A percentile compares a stretch with the other conserved stretches of the same genome.
Conservation (phyloP, 2,113 vertebrate species). For the Physeter macrocephalus region DNA sequence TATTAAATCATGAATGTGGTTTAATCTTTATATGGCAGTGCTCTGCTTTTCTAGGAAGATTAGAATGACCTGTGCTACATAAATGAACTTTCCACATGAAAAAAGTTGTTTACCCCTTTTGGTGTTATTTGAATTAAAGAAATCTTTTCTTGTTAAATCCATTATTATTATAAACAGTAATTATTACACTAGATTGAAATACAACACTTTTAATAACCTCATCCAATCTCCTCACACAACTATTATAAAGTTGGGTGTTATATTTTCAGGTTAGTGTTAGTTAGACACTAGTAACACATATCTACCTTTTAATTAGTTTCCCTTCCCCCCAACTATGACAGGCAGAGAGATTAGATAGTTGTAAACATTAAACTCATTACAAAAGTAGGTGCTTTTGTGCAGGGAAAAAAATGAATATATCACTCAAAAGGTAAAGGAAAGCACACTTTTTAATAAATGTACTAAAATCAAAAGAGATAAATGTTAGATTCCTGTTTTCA, state of each 20-base stretch:
- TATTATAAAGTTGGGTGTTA: not conserved
- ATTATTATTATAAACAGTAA: not conserved
- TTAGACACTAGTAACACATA: not conserved
- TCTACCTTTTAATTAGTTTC: not conserved
- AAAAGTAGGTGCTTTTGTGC: not conserved
- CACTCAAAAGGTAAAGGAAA: not conserved
- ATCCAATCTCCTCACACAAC: not conserved
- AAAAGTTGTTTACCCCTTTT: not conserved
- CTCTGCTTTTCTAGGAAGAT: not conserved
- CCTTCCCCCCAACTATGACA: not conserved
- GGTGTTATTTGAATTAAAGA: not conserved
- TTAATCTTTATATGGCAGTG: no score
- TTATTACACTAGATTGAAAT: not conserved
- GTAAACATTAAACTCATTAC: not conserved
- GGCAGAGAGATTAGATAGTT: not conserved
- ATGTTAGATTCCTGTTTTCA: not conserved
- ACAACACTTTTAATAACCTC: not conserved
- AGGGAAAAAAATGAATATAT: not conserved
- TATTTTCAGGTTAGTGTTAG: not conserved
- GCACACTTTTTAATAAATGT: not conserved
- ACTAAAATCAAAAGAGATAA: not conserved
- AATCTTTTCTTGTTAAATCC: not conserved
- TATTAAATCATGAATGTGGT: not conserved
- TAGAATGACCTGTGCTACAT: not conserved
- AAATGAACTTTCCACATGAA: not conserved